A percentile compares a stretch with the other conserved stretches of the same genome.
These are phyloP conservation scores for Teleopsis dalmanni DNA, from an alignment of 1,140 invertebrate species.

Conservation along the genomic window DNA sequence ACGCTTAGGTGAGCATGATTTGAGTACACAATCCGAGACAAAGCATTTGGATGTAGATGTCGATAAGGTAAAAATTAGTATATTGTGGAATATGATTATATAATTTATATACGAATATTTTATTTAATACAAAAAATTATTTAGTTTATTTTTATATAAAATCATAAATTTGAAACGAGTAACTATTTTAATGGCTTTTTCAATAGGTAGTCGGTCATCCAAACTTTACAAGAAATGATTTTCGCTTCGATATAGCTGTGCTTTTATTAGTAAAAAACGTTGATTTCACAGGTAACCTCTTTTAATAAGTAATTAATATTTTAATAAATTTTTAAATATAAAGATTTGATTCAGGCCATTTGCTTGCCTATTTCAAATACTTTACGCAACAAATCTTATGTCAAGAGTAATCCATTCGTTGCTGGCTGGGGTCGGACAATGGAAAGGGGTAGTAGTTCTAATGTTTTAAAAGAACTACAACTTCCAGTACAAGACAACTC, in stretches of 20 bases:
- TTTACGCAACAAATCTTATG: slow-evolving; percentile 25
- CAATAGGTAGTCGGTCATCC: slow-evolving; percentile 6
- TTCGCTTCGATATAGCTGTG: slow-evolving; percentile 11
- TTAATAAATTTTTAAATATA: too few species aligned
- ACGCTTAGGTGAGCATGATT: slow-evolving; percentile 17
- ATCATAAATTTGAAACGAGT: not conserved
- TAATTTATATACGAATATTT: not conserved
- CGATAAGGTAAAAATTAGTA: slow-evolving; percentile 1
- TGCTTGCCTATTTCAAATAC: slow-evolving; percentile 22
- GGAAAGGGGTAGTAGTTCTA: slow-evolving; percentile 52
- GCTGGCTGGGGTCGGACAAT: slow-evolving; percentile 64
- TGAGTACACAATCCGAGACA: slow-evolving; percentile 12
- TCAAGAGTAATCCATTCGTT: slow-evolving; percentile 54
- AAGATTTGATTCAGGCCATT: slow-evolving; percentile 20
- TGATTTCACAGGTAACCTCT: slow-evolving; percentile 8
- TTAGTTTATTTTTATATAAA: not conserved
- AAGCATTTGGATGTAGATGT: slow-evolving; percentile 12
- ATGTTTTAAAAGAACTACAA: slow-evolving; percentile 57
- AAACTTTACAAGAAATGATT: not conserved
- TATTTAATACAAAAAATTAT: not conserved
- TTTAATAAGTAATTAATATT: not conserved
- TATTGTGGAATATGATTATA: not conserved
- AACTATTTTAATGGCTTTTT: not conserved
- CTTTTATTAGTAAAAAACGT: slow-evolving; percentile 10
- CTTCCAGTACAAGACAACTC: not conserved